phyloP scores from a whole-genome alignment of 2,797 vertebrate genomes.

The Potorous gilbertii region DNA sequence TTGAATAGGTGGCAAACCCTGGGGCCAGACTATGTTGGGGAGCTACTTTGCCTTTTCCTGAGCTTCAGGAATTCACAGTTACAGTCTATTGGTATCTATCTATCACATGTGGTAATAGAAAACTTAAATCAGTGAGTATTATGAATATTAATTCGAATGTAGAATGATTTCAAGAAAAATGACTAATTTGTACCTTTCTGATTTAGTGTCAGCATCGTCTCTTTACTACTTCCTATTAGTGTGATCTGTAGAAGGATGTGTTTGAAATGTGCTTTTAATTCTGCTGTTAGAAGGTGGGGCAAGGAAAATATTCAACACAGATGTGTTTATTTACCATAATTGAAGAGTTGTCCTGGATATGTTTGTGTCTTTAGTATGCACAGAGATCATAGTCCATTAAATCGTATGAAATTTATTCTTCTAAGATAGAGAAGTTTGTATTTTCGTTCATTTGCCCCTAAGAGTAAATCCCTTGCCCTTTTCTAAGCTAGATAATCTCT shows the following conservation, averaged over 20 bases:
- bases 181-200: background rate
- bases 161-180: background rate
- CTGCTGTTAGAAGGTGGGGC: background rate
- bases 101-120: constrained; percentile 53
- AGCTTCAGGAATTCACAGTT: constrained; percentile 45
- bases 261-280: background rate
- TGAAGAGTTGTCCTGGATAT: background rate
- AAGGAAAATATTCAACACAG: background rate
- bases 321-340: background rate
- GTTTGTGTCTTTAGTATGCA: background rate
- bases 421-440: background rate
- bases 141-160: background rate
- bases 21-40: constrained; percentile 59
- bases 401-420: background rate
- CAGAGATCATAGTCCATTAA: background rate
- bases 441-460: background rate
- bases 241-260: background rate
- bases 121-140: constrained; percentile 66
- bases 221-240: background rate
- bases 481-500: background rate
- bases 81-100: constrained; percentile 60
- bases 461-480: background rate
- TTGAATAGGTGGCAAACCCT: constrained; percentile 68
- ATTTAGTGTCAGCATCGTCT: background rate
- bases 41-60: constrained; percentile 74